A percentile compares a stretch with the other conserved stretches of the same genome.
These are phyloP conservation scores for Cavia porcellus DNA, from an alignment of 2,113 vertebrate species.

Conservation along the genomic window DNA sequence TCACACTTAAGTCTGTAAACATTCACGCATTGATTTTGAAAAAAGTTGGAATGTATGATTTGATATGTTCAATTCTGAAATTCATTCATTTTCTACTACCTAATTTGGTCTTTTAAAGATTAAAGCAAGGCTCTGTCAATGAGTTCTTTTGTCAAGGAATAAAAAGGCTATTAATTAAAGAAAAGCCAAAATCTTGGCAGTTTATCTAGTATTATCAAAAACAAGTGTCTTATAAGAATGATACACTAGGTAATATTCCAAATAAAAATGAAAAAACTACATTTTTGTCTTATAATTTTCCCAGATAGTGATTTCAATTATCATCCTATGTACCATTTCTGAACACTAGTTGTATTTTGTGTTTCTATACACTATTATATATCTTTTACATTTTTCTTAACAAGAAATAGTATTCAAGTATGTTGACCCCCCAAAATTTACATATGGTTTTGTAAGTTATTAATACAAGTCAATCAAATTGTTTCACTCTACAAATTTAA, in stretches of 20 bases:
- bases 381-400: conserved; percentile 26
- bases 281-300: conserved; percentile 11
- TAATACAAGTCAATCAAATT: background rate
- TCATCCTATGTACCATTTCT: conserved; percentile 27
- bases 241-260: background rate
- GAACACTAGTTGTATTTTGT: background rate
- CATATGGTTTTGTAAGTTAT: conserved; percentile 51
- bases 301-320: background rate
- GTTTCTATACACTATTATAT: background rate
- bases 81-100: background rate
- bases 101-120: background rate
- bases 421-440: background rate
- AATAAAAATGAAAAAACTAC: background rate
- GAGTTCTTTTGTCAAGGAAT: background rate
- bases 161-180: background rate
- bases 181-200: background rate
- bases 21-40: background rate
- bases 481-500: background rate
- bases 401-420: conserved; percentile 20
- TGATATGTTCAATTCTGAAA: background rate
- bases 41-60: background rate
- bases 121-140: conserved; percentile 6
- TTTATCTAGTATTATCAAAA: background rate
- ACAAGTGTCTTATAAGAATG: background rate
- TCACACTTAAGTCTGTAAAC: conserved; percentile 12